phyloP scores from a whole-genome alignment of 2,797 vertebrate species.

The Diplodus puntazzo region DNA sequence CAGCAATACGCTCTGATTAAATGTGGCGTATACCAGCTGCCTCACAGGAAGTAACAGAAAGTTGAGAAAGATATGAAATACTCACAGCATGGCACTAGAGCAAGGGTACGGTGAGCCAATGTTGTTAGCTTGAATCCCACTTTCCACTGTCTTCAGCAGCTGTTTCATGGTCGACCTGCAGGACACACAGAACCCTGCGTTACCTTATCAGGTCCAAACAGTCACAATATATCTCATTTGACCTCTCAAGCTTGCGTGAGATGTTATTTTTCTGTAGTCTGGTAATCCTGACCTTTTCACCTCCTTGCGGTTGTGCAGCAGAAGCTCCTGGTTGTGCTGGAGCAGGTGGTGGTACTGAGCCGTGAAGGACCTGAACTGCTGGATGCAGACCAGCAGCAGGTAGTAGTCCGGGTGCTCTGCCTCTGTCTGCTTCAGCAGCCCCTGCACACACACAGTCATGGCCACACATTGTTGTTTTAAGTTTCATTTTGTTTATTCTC shows the following conservation, averaged over 20 bases:
- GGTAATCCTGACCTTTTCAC: constrained; percentile 89
- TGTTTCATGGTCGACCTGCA: constrained; percentile 92
- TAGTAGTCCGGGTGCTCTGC: constrained; percentile 97
- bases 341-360: constrained; percentile 93
- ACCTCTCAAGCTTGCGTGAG: not conserved
- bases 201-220: not conserved
- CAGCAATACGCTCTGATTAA: not conserved
- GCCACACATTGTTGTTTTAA: not conserved
- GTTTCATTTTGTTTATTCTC: not conserved
- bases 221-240: not conserved
- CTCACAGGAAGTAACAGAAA: not conserved
- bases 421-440: constrained; percentile 92
- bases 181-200: not conserved
- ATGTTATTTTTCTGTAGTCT: not conserved
- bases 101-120: constrained; percentile 76
- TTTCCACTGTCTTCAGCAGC: constrained; percentile 89
- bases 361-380: constrained; percentile 93
- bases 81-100: constrained; percentile 76
- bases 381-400: constrained; percentile 94
- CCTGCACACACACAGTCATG: constrained; percentile 78
- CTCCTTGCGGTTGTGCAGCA: constrained; percentile 93
- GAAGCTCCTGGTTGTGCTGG: constrained; percentile 94
- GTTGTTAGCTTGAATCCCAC: constrained; percentile 88
- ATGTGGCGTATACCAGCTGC: accelerated
- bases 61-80: constrained; percentile 4